Base-by-base conservation (phyloP, 2,113 vertebrate genomes). In the Plestiodon gilberti region DNA sequence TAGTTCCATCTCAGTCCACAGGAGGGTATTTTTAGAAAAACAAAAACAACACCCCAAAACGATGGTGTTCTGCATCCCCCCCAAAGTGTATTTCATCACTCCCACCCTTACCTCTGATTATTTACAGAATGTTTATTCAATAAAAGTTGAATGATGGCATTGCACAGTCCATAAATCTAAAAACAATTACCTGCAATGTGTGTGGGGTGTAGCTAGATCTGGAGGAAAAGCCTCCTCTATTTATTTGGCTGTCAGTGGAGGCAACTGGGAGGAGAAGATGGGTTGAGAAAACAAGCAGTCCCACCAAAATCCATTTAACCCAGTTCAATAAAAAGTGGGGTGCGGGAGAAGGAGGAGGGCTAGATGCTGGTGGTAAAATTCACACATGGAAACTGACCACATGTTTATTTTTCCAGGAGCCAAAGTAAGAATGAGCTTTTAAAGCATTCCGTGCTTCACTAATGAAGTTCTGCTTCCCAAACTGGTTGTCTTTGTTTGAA, bases 71-170 rank as follows among this genome's bases (percentile, higher is more conserved):
- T 75, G 25, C 59, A 25, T n/a, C 30, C 18, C 40, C 57, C 38
- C 40, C 78, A 20, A 28, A 79, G 35, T 70, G 30, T 55, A 67
- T 55, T 55, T 74, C 69, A 64, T 64, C 78, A 80, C 30, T 69
- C 40, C 80, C 57, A 65, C 40, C 78, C 43, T 38, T 43, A 48
- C 65, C 38, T 79, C 55, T n/a, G 84, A 81, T 87, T 87, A 81
- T 87, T 87, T 81, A 81, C 78, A 81, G 70, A 87, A 81, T 81
- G 85, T 87, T 87, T 80, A 81, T 87, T 75, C 78, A 81, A 65
- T 87, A 65, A 87, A 81, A 87, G 69, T 59, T 81, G 85, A 87
- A 81, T 52, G 59, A 81, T 81, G 78, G 78, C 57, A 81, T 65
- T 40, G 13, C 69, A 28, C n/a, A 15, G 40, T n/a, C 23, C 78